Evolutionary conservation across 2,888 invertebrate genomes (phyloP).

Genomic region (Apoda limacodes): DNA sequence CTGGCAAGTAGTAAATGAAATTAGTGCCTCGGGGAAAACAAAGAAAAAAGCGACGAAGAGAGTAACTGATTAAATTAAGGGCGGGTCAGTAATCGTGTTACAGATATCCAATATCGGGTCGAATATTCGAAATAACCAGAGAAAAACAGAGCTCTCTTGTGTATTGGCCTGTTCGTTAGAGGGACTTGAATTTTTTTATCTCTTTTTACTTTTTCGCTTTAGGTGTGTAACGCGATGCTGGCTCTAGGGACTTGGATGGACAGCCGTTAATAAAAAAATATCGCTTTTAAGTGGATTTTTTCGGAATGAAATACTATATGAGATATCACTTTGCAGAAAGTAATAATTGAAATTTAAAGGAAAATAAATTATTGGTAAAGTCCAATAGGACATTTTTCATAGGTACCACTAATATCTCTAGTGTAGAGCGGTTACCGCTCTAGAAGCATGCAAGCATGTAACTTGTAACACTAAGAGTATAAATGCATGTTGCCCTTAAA

Average conservation of each 20-base stretch:
- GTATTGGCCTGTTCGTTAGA: constrained; percentile 64
- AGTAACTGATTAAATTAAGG: constrained; percentile 60
- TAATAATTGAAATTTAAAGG: too few species aligned
- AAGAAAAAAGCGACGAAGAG: constrained; percentile 40
- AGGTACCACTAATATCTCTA: too few species aligned
- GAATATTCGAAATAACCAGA: constrained; percentile 52
- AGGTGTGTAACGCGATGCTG: constrained; percentile 54
- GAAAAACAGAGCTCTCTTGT: constrained; percentile 57
- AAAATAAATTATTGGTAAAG: too few species aligned
- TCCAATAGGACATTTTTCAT: too few species aligned
- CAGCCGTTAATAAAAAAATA: constrained; percentile 61
- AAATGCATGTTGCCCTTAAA: too few species aligned
- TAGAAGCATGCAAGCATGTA: too few species aligned
- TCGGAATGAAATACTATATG: too few species aligned
- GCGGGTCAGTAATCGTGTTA: constrained; percentile 67
- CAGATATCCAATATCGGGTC: constrained; percentile 59
- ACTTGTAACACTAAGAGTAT: too few species aligned
- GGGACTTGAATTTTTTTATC: constrained; percentile 53
- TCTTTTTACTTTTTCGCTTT: constrained; percentile 36
- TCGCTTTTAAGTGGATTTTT: constrained; percentile 40
- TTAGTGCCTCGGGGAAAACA: constrained; percentile 31
- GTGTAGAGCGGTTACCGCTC: too few species aligned
- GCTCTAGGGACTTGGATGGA: constrained; percentile 44
- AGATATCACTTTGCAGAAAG: too few species aligned
- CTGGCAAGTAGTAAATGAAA: too few species aligned